Conservation (phyloP, 1,140 invertebrate genomes). For the Leptinotarsa defecta region DNA sequence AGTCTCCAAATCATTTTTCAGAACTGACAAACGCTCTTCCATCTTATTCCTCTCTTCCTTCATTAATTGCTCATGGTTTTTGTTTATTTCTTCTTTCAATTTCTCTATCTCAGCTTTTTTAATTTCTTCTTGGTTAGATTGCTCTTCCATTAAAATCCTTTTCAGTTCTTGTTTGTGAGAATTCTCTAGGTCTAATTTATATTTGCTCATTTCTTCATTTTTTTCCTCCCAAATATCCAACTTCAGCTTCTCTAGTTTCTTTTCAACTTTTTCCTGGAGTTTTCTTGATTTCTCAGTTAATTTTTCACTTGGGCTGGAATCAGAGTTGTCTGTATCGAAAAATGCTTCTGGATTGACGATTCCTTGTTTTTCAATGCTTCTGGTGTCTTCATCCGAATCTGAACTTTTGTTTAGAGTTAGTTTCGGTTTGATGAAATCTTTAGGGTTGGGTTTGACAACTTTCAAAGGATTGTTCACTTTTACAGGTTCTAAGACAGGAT, state of each 20-base stretch:
- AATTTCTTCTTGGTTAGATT: constrained; percentile 55
- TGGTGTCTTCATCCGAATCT: constrained; percentile 62
- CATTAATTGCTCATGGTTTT: constrained; percentile 56
- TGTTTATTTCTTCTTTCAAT: constrained; percentile 54
- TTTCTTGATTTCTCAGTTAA: constrained; percentile 52
- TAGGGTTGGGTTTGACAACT: constrained; percentile 59
- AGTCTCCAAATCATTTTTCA: constrained; percentile 53
- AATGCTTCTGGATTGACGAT: constrained; percentile 39
- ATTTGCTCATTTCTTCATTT: constrained; percentile 54
- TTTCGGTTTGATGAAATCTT: constrained; percentile 62
- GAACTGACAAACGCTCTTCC: constrained; percentile 57
- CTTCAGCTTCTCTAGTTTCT: constrained; percentile 58
- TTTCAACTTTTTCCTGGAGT: constrained; percentile 60
- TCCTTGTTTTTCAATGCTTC: constrained; percentile 56
- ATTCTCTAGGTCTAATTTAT: constrained; percentile 56
- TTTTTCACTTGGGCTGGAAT: constrained; percentile 40
- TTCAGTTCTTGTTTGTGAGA: constrained; percentile 62
- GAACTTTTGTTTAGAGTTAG: constrained; percentile 59
- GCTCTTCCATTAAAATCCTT: constrained; percentile 58
- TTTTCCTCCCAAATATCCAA: constrained; percentile 51
- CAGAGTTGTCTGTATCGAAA: constrained; percentile 41
- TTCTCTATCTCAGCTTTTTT: constrained; percentile 56
- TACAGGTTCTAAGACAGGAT: constrained; percentile 28
- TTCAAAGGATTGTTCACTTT: constrained; percentile 47
- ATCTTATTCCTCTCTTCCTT: constrained; percentile 54